Evolutionary conservation across 2,797 vertebrate species (phyloP).

Genomic region (Alfaro cultratus): DNA sequence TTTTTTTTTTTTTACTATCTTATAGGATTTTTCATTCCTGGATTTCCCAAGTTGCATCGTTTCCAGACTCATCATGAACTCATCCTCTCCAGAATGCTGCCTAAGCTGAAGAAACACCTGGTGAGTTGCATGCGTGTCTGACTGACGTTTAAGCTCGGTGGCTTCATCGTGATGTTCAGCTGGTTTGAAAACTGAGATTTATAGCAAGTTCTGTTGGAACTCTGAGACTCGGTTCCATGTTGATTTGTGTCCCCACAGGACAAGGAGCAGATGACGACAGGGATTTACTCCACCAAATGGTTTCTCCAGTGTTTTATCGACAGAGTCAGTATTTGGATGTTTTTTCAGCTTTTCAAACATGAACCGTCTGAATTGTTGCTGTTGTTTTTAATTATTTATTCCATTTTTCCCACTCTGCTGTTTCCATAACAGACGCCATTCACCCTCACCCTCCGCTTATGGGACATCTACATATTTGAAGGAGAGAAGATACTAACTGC

Average conservation of each 20-base stretch:
- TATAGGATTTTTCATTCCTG: conserved; percentile 88
- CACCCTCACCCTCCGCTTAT: conserved; percentile 87
- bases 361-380: neutral
- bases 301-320: conserved; percentile 96
- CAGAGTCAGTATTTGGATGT: conserved; percentile 81
- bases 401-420: conserved; percentile 28
- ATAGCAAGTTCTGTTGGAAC: conserved; percentile 10
- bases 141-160: neutral
- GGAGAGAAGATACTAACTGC: conserved; percentile 83
- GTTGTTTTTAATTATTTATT: conserved; percentile 4
- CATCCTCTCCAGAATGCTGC: conserved; percentile 87
- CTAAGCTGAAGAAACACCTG: conserved; percentile 90
- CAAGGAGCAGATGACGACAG: conserved; percentile 92
- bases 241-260: conserved; percentile 76
- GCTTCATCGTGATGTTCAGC: neutral
- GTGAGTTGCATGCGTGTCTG: conserved; percentile 63
- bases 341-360: conserved; percentile 8
- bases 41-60: conserved; percentile 89
- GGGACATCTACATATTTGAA: conserved; percentile 90
- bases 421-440: conserved; percentile 84
- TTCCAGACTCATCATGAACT: conserved; percentile 89
- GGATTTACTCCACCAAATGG: conserved; percentile 96
- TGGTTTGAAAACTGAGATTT: conserved; percentile 30
- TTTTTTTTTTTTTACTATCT: neutral
- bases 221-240: conserved; percentile 28